Evolutionary conservation across 2,888 invertebrate genomes (phyloP), one percentile per base, ranked within the genome.

Genomic region (Sesia apiformis): DNA sequence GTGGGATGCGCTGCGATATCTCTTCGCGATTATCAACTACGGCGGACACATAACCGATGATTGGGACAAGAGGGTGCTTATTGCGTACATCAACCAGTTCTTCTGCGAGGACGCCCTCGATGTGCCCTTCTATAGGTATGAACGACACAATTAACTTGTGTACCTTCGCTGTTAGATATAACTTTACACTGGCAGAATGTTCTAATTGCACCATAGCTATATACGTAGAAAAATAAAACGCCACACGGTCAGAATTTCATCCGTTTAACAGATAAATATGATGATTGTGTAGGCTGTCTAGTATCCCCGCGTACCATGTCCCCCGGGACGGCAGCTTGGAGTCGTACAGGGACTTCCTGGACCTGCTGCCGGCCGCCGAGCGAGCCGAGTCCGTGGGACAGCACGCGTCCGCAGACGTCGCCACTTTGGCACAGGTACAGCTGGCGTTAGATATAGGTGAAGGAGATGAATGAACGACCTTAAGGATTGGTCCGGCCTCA

Each of bases 311-410:
- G 4, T 97, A 97, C 85, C 95, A 94, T 76, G 92, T 97, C 58
- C 97, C 97, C 0, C 90, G 92, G 50, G 96, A 97, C 74, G 96
- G 96, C 51, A 93, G 94, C 57, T 78, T 96, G 57, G 93, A 94
- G 66, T 94, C 94, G 4, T 97, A 97, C 83, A 91, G 92, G 52
- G 96, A 96, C 78, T 95, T 94, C 78, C 92, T 97, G 61, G 92
- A 93, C 62, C 90, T 95, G 72, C 82, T 96, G 66, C 97, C 97
- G 3, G 92, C 84, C 52, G 84, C 92, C 55, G 97, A 97, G 77
- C 93, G 93, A 62, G 96, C 97, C 0, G 96, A 97, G 86, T 95
- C 94, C 0, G 95, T 97, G 66, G 97, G 97, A 0, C 97, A 97
- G 72, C 97, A 97, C 81, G 93, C 95, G 3, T 97, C 97, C 65